Evolutionary conservation across 2,113 vertebrate species (phyloP), one percentile per base, ranked within the genome.

Genomic region (Sorex araneus): DNA sequence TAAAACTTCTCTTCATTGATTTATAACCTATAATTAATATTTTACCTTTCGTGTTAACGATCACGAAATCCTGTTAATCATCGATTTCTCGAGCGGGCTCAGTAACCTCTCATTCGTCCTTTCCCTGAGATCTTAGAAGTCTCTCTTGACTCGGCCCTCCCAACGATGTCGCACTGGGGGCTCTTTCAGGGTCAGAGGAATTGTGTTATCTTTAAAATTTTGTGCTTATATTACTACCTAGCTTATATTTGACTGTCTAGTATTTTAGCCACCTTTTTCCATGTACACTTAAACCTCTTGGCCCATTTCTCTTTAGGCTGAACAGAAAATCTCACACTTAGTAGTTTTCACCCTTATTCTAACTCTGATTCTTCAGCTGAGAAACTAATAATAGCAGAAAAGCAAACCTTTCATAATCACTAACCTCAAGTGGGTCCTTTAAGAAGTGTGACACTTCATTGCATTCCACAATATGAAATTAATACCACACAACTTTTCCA

Each of bases 211-310:
- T 87, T 76, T 70, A 63, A 85, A 82, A 50, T 11, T 60, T 77
- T 19, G 19, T 28, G 10, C 74, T 75, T 82, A 60, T 74, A 47
- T 90, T 74, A 27, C 47, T 88, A 16, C 27, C 28, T 70, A 90
- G 70, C 40, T 74, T 90, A 64, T 90, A 45, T 92, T 92, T 23
- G 19, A 63, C 16, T 87, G 25, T 77, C 16, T 70, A 28, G 93
- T 76, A 73, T 81, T 94, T 89, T 78, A 94, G 36, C 73, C 21
- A 90, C 6, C 74, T 18, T 89, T 80, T 76, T 60, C 28, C 77
- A 30, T 27, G 16, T 90, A 63, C 54, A 86, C 10, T 64, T 84
- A 89, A 60, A 64, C 74, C 40, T 87, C 34, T 96, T 92, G 84
- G 28, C 27, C n/a, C 69, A 71, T 77, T 25, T 92, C 28, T 21